phyloP scores from a whole-genome alignment of 2,888 invertebrate species.

The Drosophila aldrichi region DNA sequence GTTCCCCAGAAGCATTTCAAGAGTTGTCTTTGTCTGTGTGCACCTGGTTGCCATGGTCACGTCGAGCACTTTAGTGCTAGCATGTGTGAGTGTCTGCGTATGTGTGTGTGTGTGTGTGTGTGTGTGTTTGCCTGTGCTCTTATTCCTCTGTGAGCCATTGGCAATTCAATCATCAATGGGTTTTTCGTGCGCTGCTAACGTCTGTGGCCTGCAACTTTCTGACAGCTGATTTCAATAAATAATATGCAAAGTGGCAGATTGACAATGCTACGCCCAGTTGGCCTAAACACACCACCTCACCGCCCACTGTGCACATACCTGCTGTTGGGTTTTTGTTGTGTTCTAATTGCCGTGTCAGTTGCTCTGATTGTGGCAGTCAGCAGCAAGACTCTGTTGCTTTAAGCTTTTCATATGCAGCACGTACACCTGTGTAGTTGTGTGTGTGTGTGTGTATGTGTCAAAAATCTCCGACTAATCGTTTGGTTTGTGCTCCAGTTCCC shows the following conservation, averaged over 20 bases:
- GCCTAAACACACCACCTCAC: constrained; percentile 1
- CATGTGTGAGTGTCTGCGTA: constrained; percentile 5
- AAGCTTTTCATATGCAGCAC: constrained; percentile 48
- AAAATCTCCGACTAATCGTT: constrained; percentile 45
- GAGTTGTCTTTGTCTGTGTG: constrained; percentile 57
- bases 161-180: constrained; percentile 64
- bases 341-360: constrained; percentile 77
- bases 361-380: constrained; percentile 63
- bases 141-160: constrained; percentile 57
- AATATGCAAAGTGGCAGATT: constrained; percentile 74
- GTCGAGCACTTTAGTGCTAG: constrained; percentile 57
- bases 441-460: constrained; percentile 24
- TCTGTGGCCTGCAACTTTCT: constrained; percentile 70
- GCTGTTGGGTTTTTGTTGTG: constrained; percentile 57
- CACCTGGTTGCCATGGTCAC: constrained; percentile 72
- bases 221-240: constrained; percentile 82
- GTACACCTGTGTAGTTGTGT: constrained; percentile 12
- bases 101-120: constrained; percentile 16
- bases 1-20: constrained; percentile 72
- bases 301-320: background rate
- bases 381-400: constrained; percentile 57
- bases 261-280: constrained; percentile 28
- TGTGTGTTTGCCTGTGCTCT: constrained; percentile 30
- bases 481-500: constrained; percentile 17
- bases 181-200: constrained; percentile 47